Evolutionary conservation across 2,888 invertebrate species (phyloP).

Genomic region (Latrodectus elegans): DNA sequence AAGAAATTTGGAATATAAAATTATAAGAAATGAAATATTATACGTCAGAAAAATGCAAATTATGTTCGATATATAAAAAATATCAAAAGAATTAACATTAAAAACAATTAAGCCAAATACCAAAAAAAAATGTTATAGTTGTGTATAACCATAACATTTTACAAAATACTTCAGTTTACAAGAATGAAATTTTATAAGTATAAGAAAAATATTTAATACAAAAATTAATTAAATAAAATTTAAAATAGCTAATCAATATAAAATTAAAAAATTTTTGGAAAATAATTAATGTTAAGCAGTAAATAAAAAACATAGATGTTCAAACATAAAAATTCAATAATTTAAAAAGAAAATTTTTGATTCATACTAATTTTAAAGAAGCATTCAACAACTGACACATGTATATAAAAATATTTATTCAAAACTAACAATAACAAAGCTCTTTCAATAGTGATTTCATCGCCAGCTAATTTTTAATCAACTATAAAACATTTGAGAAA

Average conservation of each 20-base stretch:
- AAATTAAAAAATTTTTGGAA: neutral
- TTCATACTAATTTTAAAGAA: neutral
- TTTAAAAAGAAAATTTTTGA: neutral
- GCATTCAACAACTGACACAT: neutral
- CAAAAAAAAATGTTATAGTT: too few species aligned
- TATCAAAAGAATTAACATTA: too few species aligned
- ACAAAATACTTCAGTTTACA: too few species aligned
- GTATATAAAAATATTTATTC: neutral
- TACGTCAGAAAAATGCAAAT: too few species aligned
- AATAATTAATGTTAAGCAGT: neutral
- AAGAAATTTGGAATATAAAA: too few species aligned
- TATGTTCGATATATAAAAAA: too few species aligned
- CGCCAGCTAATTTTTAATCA: neutral
- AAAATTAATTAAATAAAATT: neutral
- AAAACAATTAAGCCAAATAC: too few species aligned
- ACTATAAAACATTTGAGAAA: slow-evolving; percentile 8
- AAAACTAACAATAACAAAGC: neutral
- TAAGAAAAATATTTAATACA: neutral
- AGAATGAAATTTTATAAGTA: too few species aligned
- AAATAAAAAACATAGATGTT: neutral
- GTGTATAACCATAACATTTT: too few species aligned
- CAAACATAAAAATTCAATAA: neutral
- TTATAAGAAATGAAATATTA: too few species aligned
- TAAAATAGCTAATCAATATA: neutral
- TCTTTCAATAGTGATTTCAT: neutral